Percentiles rank a stretch among this genome's conserved stretches.
Conservation (phyloP, 2,888 invertebrate genomes). For the Erannis defoliaria region DNA sequence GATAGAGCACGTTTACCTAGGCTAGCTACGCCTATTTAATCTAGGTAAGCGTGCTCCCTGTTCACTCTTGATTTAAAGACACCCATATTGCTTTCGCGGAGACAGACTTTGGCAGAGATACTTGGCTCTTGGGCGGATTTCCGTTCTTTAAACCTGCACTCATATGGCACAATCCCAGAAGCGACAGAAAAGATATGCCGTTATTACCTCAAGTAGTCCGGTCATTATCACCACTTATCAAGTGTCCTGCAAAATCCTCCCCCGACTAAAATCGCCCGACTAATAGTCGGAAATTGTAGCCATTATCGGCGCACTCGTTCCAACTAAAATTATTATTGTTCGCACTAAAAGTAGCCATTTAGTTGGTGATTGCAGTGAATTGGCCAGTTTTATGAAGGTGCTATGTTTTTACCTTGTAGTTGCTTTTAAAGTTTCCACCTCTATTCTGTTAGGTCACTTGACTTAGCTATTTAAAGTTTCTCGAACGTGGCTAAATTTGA, state of each 20-base stretch:
- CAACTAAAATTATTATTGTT: constrained; percentile 86
- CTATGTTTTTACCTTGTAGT: constrained; percentile 50
- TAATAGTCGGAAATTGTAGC: constrained; percentile 85
- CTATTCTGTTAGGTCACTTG: neutral
- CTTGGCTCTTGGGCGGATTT: neutral
- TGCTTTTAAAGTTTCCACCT: constrained; percentile 34
- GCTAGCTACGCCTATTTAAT: no score
- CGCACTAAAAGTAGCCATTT: constrained; percentile 83
- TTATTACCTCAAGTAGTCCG: constrained; percentile 62
- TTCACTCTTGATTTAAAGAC: no score
- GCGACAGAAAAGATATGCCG: constrained; percentile 37
- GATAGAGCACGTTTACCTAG: no score
- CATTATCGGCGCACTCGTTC: constrained; percentile 82
- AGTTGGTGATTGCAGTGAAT: constrained; percentile 66
- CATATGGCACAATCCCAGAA: neutral
- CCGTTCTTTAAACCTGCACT: constrained; percentile 2
- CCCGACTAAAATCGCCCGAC: constrained; percentile 58
- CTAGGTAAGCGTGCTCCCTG: no score
- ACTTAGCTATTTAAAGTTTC: neutral
- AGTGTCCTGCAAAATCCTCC: constrained; percentile 76
- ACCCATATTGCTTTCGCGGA: no score
- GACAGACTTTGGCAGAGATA: no score
- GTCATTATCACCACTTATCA: constrained; percentile 77
- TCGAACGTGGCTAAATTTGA: no score
- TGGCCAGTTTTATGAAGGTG: constrained; percentile 53